phyloP scores from a whole-genome alignment of 2,797 vertebrate genomes.

The Lepus oiostolus region DNA sequence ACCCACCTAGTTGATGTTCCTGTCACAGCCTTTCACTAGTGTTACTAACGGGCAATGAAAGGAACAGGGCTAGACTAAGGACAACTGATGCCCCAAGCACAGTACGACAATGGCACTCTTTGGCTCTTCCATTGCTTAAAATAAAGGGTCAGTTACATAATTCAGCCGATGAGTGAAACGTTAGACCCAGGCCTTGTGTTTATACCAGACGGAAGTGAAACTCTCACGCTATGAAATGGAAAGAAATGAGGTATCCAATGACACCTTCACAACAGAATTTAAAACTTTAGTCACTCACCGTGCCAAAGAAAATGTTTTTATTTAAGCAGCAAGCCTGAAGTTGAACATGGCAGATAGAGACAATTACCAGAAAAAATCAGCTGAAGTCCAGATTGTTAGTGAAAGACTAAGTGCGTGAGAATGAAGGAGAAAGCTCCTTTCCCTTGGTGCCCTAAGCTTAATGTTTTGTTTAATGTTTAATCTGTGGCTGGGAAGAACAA shows the following conservation, averaged over 20 bases:
- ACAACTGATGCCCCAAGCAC: not conserved
- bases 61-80: not conserved
- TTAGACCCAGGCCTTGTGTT: not conserved
- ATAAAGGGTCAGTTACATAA: not conserved
- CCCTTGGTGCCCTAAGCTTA: not conserved
- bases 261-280: not conserved
- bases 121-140: not conserved
- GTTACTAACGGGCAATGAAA: not conserved
- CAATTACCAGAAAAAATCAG: not conserved
- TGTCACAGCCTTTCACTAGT: not conserved
- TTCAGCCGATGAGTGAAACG: not conserved
- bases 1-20: not conserved
- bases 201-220: not conserved
- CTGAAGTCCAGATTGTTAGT: not conserved
- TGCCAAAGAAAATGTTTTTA: not conserved
- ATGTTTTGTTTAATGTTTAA: not conserved
- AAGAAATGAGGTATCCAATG: not conserved
- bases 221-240: not conserved
- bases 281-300: not conserved
- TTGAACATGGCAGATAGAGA: not conserved
- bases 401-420: not conserved
- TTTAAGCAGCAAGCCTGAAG: not conserved
- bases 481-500: not conserved
- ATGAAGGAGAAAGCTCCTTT: not conserved
- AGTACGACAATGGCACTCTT: not conserved